A percentile compares a stretch with the other conserved stretches of the same genome.
Conservation (phyloP, 2,888 invertebrate species). For the Dasysyrphus tricinctus region DNA sequence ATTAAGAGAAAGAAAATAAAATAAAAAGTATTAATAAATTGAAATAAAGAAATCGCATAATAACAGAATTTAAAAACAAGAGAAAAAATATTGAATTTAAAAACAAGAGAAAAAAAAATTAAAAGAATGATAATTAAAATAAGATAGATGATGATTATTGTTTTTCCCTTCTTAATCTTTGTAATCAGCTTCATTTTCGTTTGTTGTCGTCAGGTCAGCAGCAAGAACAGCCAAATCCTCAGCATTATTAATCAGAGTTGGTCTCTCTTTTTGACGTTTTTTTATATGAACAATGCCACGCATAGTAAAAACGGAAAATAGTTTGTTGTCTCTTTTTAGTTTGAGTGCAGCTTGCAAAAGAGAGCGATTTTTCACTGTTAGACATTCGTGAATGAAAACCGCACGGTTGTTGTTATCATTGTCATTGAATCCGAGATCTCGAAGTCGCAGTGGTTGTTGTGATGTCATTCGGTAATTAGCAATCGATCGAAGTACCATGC, state of each 20-base stretch:
- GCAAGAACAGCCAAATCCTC: neutral
- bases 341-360: constrained; percentile 12
- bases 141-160: neutral
- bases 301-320: neutral
- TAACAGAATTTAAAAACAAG: too few species aligned
- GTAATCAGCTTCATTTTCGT: neutral
- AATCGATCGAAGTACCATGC: neutral
- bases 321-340: constrained; percentile 11
- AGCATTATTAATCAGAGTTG: neutral
- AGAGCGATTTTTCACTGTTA: neutral
- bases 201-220: neutral
- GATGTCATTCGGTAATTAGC: neutral
- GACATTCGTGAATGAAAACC: constrained; percentile 7
- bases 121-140: neutral
- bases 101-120: neutral
- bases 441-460: neutral
- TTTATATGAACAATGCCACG: neutral
- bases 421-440: neutral
- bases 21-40: neutral
- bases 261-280: neutral
- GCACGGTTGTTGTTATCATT: neutral
- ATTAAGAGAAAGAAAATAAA: neutral
- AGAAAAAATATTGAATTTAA: too few species aligned
- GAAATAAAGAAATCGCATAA: neutral
- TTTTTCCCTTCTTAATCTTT: neutral